Evolutionary conservation across 1,140 invertebrate genomes (phyloP).

Genomic region (Lepidostoma basale): DNA sequence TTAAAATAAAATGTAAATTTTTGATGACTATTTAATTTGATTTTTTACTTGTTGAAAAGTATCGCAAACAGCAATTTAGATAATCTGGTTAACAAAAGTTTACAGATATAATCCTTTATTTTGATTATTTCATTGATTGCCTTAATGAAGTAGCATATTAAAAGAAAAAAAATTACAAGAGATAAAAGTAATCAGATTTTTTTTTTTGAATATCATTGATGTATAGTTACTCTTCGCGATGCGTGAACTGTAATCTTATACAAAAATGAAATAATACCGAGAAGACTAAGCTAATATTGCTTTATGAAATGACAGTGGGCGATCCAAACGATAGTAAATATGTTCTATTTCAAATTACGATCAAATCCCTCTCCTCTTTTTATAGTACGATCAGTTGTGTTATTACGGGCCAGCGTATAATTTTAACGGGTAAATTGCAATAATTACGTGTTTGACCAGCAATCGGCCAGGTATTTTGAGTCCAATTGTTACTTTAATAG

Average conservation of each 20-base stretch:
- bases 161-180: too few relatives aligned
- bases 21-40: too few relatives aligned
- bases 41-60: too few relatives aligned
- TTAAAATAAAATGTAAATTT: too few relatives aligned
- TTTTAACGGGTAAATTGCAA: conserved; percentile 26
- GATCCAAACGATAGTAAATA: conserved; percentile 37
- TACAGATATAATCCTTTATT: too few relatives aligned
- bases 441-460: conserved; percentile 1
- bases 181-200: too few relatives aligned
- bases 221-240: not conserved
- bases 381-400: conserved; percentile 12
- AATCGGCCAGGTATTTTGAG: not conserved
- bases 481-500: not conserved
- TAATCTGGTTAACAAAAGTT: too few relatives aligned
- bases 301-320: conserved; percentile 41
- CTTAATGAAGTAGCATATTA: too few relatives aligned
- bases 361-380: conserved; percentile 28
- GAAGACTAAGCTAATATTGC: conserved; percentile 30
- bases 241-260: conserved; percentile 7
- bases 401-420: conserved; percentile 14
- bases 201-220: too few relatives aligned
- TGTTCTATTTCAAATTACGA: conserved; percentile 31
- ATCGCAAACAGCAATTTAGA: too few relatives aligned
- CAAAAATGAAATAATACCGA: conserved; percentile 25
- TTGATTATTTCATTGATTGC: too few relatives aligned